These are phyloP conservation scores for Podarcis muralis DNA, from an alignment of 2,113 vertebrate genomes.

Conservation along the genomic window DNA sequence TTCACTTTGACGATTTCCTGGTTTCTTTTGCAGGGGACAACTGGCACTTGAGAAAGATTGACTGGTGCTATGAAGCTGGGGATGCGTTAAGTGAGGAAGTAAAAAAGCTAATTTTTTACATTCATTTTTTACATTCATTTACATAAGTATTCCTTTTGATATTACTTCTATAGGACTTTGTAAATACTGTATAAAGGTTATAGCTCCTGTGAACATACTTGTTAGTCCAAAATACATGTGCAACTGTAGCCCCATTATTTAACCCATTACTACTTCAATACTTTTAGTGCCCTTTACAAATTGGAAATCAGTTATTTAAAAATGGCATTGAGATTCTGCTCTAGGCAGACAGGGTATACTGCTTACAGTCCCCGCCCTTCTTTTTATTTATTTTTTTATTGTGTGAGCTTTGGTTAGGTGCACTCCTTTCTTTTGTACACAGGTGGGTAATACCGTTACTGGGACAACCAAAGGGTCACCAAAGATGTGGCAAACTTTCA, in stretches of 20 bases:
- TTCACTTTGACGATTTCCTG: no score
- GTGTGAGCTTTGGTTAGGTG: accelerated
- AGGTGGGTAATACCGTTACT: no score
- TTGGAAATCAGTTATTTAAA: background rate
- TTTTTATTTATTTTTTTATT: background rate
- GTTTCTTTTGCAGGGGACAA: constrained; percentile 60
- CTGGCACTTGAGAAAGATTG: constrained; percentile 89
- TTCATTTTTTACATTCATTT: background rate
- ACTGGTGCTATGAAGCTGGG: constrained; percentile 92
- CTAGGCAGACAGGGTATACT: background rate
- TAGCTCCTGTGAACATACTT: background rate
- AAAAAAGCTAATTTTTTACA: constrained; percentile 7
- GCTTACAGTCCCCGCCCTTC: no score
- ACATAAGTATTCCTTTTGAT: background rate
- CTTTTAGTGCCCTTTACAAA: background rate
- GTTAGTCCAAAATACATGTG: background rate
- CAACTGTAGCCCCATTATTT: background rate
- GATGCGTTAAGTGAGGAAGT: constrained; percentile 86
- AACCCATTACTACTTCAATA: background rate
- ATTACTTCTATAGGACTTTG: background rate
- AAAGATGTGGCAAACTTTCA: no score
- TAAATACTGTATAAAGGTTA: background rate
- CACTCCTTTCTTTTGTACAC: background rate
- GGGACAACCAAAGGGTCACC: no score
- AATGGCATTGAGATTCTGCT: background rate